A percentile compares a stretch with the other conserved stretches of the same genome.
phyloP scores from a whole-genome alignment of 2,797 vertebrate genomes.

The Sebastes minor region DNA sequence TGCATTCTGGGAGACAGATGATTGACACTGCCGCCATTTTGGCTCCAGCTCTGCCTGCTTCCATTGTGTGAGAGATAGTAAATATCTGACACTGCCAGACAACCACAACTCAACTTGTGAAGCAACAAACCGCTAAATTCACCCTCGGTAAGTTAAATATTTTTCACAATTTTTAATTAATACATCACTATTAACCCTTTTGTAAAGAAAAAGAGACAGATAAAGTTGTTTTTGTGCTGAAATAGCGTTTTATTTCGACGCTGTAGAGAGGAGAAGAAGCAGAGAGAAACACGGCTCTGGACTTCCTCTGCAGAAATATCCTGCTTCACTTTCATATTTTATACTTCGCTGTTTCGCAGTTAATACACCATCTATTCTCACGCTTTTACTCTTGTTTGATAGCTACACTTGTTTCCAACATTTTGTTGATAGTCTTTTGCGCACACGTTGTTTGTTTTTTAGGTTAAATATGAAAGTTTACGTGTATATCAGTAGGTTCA shows the following conservation, averaged over 20 bases:
- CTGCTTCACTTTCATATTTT: constrained; percentile 12
- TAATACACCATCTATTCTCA: neutral
- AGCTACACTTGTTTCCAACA: constrained; percentile 31
- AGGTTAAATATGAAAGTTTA: constrained; percentile 64
- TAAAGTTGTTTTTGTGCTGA: constrained; percentile 46
- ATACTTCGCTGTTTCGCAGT: constrained; percentile 38
- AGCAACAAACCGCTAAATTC: constrained; percentile 53
- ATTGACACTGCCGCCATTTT: constrained; percentile 87
- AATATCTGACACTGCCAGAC: constrained; percentile 82
- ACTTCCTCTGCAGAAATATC: too few species aligned
- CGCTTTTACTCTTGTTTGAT: neutral
- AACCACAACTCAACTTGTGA: constrained; percentile 77
- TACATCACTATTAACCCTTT: constrained; percentile 19
- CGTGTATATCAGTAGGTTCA: constrained; percentile 54
- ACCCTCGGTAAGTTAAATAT: constrained; percentile 72
- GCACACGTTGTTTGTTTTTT: constrained; percentile 35
- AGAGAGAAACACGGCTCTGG: neutral
- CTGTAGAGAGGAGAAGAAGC: constrained; percentile 42
- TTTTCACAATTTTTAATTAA: neutral
- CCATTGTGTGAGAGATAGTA: constrained; percentile 87
- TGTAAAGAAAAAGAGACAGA: constrained; percentile 7
- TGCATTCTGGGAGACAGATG: constrained; percentile 83
- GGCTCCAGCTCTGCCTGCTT: constrained; percentile 69
- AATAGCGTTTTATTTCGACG: constrained; percentile 66
- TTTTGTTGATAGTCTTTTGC: neutral